Evolutionary conservation across 2,797 vertebrate species (phyloP).

Genomic region (Momotus momota): DNA sequence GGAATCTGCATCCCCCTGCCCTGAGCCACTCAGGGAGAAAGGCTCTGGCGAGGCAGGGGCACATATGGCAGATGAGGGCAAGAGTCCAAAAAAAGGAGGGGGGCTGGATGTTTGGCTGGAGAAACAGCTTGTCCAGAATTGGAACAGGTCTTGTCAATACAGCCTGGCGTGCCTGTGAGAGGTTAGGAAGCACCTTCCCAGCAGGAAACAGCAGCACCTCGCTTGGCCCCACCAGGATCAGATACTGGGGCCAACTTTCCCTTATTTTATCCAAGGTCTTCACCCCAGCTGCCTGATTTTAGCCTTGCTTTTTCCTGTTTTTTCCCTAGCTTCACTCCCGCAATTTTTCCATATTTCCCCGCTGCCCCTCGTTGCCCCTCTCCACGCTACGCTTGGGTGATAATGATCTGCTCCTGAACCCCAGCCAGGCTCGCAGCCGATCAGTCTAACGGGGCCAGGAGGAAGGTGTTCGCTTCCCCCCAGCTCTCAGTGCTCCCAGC

Average conservation of each 20-base stretch:
- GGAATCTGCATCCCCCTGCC: neutral
- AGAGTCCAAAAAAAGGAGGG: neutral
- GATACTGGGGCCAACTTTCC: neutral
- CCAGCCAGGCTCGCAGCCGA: neutral
- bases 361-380: fast-evolving
- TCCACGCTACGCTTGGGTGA: neutral
- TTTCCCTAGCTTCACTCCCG: neutral
- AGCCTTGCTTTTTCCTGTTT: neutral
- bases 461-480: neutral
- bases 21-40: neutral
- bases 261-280: neutral
- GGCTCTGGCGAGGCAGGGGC: neutral
- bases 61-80: constrained; percentile 24
- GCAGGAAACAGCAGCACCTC: neutral
- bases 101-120: neutral
- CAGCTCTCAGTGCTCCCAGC: neutral
- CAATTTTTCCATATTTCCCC: neutral
- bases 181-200: neutral
- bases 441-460: fast-evolving
- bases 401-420: neutral
- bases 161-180: neutral
- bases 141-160: neutral
- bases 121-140: neutral
- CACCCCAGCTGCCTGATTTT: neutral
- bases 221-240: neutral